Evolutionary conservation across 2,888 invertebrate genomes (phyloP).

Genomic region (Lucinisca nassula): DNA sequence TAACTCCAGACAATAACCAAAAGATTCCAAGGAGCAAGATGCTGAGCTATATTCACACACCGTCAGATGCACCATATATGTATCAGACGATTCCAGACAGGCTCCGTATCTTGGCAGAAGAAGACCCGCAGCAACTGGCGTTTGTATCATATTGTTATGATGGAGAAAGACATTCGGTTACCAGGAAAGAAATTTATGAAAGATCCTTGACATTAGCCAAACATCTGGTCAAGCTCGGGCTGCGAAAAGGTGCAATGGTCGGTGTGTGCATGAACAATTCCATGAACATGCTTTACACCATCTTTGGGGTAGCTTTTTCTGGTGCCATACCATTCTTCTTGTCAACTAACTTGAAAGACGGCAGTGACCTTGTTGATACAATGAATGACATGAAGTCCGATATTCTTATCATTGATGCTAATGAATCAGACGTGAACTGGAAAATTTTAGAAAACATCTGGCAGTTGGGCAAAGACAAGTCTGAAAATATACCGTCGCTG

Average conservation of each 20-base stretch:
- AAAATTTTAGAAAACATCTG: conserved; percentile 22
- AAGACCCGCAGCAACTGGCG: conserved; percentile 36
- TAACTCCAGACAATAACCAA: too few relatives aligned
- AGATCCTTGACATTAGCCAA: conserved; percentile 1
- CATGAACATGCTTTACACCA: conserved; percentile 21
- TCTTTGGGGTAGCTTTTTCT: conserved; percentile 14
- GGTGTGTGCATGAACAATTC: conserved; percentile 46
- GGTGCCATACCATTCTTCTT: conserved; percentile 29
- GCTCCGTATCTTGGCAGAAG: conserved; percentile 18
- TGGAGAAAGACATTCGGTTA: background rate
- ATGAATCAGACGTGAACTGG: conserved; percentile 13
- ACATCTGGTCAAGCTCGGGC: conserved; percentile 7
- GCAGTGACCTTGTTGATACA: conserved; percentile 24
- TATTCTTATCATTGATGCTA: conserved; percentile 32
- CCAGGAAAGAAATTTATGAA: conserved; percentile 31
- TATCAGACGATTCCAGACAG: conserved; percentile 33
- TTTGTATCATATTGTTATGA: conserved; percentile 32
- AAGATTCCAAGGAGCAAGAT: too few relatives aligned
- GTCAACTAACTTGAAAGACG: conserved; percentile 31
- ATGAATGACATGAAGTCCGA: conserved; percentile 1
- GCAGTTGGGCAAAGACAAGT: background rate
- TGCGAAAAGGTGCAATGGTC: conserved; percentile 28
- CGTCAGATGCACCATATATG: background rate
- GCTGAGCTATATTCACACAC: conserved; percentile 26
- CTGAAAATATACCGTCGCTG: background rate